Evolutionary conservation across 1,140 invertebrate species (phyloP).

Genomic region (Drosophila repleta): DNA sequence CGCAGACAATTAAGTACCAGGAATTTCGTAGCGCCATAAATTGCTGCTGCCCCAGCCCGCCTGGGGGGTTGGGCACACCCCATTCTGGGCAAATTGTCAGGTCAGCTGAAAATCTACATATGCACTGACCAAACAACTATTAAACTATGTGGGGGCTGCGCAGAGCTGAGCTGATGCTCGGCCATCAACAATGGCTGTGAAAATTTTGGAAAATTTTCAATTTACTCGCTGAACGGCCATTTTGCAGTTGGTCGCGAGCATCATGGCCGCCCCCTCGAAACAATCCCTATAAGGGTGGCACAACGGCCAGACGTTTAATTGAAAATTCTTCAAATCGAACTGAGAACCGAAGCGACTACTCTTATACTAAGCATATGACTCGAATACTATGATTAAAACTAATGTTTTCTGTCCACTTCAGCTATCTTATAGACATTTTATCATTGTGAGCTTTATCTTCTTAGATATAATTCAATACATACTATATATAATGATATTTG

Average conservation of each 20-base stretch:
- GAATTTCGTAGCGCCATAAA: conserved; percentile 78
- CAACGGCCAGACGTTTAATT: conserved; percentile 61
- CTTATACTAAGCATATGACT: background rate
- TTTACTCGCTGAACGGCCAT: conserved; percentile 67
- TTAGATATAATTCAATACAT: no score
- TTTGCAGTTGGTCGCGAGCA: conserved; percentile 63
- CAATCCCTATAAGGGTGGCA: conserved; percentile 29
- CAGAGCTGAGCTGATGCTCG: background rate
- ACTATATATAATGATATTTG: no score
- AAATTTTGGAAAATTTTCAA: conserved; percentile 72
- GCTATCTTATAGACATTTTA: no score
- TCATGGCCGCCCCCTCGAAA: conserved; percentile 55
- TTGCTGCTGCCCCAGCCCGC: conserved; percentile 18
- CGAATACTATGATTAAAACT: no score
- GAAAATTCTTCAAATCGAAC: conserved; percentile 74
- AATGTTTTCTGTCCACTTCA: no score
- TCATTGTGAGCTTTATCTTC: no score
- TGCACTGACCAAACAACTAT: conserved; percentile 80
- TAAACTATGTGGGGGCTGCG: conserved; percentile 60
- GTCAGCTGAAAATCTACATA: conserved; percentile 82
- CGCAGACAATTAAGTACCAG: conserved; percentile 81
- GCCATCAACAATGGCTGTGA: conserved; percentile 23
- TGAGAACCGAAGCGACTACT: conserved; percentile 46
- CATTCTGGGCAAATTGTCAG: conserved; percentile 61
- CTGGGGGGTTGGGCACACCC: no score